A percentile compares a stretch with the other conserved stretches of the same genome.
Evolutionary conservation across 2,113 vertebrate species (phyloP).

Genomic region (Saccopteryx bilineata): DNA sequence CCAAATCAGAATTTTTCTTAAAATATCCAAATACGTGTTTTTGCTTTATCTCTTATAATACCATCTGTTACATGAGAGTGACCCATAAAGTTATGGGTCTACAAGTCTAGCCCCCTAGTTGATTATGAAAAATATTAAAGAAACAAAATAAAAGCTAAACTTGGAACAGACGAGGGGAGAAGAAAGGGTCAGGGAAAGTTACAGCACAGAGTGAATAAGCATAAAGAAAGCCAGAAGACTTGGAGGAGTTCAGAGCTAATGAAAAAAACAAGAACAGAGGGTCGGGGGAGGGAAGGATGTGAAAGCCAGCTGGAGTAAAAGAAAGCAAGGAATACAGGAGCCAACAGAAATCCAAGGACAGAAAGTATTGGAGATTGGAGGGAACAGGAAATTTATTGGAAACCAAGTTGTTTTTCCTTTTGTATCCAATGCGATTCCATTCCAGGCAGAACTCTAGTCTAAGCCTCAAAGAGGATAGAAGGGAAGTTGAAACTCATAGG

Average conservation of each 20-base stretch:
- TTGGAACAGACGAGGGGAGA: background rate
- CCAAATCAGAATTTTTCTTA: slow-evolving; percentile 32
- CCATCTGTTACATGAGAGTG: background rate
- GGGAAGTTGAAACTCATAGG: slow-evolving; percentile 64
- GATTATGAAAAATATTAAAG: slow-evolving; percentile 33
- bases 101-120: background rate
- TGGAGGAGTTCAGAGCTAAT: slow-evolving; percentile 74
- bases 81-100: background rate
- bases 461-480: slow-evolving; percentile 62
- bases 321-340: slow-evolving; percentile 68
- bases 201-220: slow-evolving; percentile 72
- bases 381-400: slow-evolving; percentile 84
- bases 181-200: slow-evolving; percentile 72
- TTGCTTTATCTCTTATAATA: slow-evolving; percentile 14
- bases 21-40: slow-evolving; percentile 13
- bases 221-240: slow-evolving; percentile 72
- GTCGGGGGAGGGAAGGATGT: slow-evolving; percentile 53
- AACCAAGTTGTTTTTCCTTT: slow-evolving; percentile 82
- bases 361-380: slow-evolving; percentile 78
- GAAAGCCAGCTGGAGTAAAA: slow-evolving; percentile 80
- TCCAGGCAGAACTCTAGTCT: slow-evolving; percentile 72
- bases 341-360: slow-evolving; percentile 79
- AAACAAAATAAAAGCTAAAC: slow-evolving; percentile 45
- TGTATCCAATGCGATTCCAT: slow-evolving; percentile 73
- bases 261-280: slow-evolving; percentile 73